Evolutionary conservation across 2,888 invertebrate genomes (phyloP).

Genomic region (Eupithecia centaureata): DNA sequence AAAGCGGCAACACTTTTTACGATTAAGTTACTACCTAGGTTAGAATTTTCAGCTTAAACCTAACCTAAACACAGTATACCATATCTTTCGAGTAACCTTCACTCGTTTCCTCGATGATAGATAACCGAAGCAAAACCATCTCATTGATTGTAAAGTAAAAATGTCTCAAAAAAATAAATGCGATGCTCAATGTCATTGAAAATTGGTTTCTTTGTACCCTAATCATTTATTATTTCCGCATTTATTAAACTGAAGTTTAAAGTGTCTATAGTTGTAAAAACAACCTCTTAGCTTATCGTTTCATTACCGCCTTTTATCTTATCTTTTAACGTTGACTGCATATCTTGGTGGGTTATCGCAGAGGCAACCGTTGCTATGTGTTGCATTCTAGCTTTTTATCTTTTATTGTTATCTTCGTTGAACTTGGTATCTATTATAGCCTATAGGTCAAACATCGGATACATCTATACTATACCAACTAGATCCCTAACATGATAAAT

Average conservation of each 20-base stretch:
- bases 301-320: slow-evolving; percentile 22
- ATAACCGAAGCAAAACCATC: background rate
- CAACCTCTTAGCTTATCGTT: slow-evolving; percentile 17
- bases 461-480: background rate
- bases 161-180: background rate
- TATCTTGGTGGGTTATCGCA: slow-evolving; percentile 31
- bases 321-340: slow-evolving; percentile 23
- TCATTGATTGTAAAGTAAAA: background rate
- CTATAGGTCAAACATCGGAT: no score
- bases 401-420: slow-evolving; percentile 22
- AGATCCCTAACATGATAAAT: no score
- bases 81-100: background rate
- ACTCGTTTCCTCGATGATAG: background rate
- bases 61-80: no score
- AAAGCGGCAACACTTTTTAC: background rate
- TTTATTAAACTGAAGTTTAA: background rate
- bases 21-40: background rate
- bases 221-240: background rate
- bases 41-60: no score
- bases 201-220: background rate
- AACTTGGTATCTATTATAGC: slow-evolving; percentile 21
- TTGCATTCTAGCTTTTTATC: slow-evolving; percentile 22
- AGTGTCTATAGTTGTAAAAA: background rate
- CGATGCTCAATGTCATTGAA: background rate
- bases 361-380: slow-evolving; percentile 30